Evolutionary conservation across 2,888 invertebrate genomes (phyloP), one percentile per base, ranked within the genome.

Genomic region (Andricus quercusramuli): DNA sequence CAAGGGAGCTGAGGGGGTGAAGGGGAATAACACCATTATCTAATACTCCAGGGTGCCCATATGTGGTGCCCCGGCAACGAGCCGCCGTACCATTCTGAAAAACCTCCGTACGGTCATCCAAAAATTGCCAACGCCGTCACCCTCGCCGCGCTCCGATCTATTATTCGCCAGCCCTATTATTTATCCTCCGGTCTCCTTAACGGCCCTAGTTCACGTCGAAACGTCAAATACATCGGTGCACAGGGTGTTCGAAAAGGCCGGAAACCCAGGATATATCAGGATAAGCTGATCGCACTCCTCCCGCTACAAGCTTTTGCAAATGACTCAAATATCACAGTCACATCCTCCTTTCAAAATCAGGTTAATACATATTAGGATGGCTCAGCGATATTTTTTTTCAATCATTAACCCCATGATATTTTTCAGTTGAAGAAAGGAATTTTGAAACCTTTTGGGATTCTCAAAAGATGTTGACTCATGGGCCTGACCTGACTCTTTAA

Each of bases 11-110:
- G 86, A 82, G 84, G 84, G 84, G 84, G 82, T 82, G 83, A 78
- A 84, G 84, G 88, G 86, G 87, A 84, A 88, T 91, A 91, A 91
- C 91, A 88, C 91, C 90, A 91, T 92, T 92, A 91, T 91, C 91
- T 90, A 91, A 91, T 91, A 89, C 91, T 89, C 88, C 87, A 84
- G 89, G 89, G 88, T 88, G 90, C 86, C 91, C 92, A 92, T 92
- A 92, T 92, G 92, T 87, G 92, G 91, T 91, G 85, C 90, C 90
- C 90, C 90, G 86, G 88, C 87, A 89, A 90, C 89, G 89, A 89
- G 89, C 89, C 89, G 87, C 89, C 81, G 84, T 47, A 51, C 62
- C 78, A 80, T 41, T 76, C 70, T 79, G 44, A 84, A 79, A 87
- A 87, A 86, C 83, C 81, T 79, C 78, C 66, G 81, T 85, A 84